These are phyloP conservation scores for Aphodius sticticus DNA, from an alignment of 2,888 invertebrate species.

Conservation along the genomic window DNA sequence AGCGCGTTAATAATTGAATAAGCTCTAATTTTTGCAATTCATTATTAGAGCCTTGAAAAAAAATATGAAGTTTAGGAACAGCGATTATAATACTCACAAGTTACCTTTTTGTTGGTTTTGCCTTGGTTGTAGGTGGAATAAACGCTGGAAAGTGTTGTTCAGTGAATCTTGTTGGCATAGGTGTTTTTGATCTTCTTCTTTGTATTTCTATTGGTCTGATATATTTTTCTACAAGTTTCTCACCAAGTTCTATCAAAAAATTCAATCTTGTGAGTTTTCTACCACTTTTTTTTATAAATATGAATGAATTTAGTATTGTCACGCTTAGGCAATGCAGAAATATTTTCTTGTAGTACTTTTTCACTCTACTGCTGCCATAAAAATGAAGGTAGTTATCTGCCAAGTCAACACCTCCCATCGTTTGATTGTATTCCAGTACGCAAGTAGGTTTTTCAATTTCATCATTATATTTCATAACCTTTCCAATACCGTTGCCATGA, in stretches of 20 bases:
- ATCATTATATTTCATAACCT: slow-evolving; percentile 15
- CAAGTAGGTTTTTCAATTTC: slow-evolving; percentile 6
- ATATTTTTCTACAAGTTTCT: neutral
- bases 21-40: too few species aligned
- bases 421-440: neutral
- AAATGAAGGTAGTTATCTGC: neutral
- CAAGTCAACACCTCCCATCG: neutral
- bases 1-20: too few species aligned
- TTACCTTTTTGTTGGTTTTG: neutral
- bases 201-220: neutral
- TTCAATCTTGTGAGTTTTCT: too few species aligned
- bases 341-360: neutral
- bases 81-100: neutral
- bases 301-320: too few species aligned
- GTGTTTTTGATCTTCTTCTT: neutral
- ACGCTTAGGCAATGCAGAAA: neutral
- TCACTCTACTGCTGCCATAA: neutral
- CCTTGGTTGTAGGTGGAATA: slow-evolving; percentile 5
- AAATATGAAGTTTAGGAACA: too few species aligned
- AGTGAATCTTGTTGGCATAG: neutral
- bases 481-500: neutral
- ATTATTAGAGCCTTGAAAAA: too few species aligned
- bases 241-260: neutral
- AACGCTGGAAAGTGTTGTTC: neutral
- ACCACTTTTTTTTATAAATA: too few species aligned